These are phyloP conservation scores for Pseudorasbora parva DNA, from an alignment of 2,113 vertebrate species.

Conservation along the genomic window DNA sequence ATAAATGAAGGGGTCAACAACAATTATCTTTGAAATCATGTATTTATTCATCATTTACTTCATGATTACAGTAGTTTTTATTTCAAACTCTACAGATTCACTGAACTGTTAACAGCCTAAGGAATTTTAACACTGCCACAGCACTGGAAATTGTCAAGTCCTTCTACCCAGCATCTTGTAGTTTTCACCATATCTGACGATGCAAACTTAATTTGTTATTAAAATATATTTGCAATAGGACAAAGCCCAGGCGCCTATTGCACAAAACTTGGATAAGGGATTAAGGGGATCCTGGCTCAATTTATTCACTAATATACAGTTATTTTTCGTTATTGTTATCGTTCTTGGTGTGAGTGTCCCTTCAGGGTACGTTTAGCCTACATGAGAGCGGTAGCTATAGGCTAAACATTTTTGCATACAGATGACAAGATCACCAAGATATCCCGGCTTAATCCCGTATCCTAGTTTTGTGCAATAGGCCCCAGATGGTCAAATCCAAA, in stretches of 20 bases:
- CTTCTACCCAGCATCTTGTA: neutral
- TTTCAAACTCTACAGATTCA: constrained; percentile 45
- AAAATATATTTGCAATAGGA: neutral
- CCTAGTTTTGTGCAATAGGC: no score
- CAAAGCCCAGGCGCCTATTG: no score
- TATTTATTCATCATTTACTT: constrained; percentile 51
- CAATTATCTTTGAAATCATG: constrained; percentile 26
- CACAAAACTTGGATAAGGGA: no score
- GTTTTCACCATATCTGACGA: neutral
- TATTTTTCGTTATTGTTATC: no score
- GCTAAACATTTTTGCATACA: no score
- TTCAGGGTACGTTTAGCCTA: no score
- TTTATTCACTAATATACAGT: no score
- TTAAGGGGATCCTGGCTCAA: no score
- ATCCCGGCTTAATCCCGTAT: no score
- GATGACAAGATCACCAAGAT: no score
- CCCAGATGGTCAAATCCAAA: neutral
- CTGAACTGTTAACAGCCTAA: constrained; percentile 45
- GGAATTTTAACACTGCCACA: constrained; percentile 29
- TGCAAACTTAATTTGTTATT: neutral
- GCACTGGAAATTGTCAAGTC: constrained; percentile 1
- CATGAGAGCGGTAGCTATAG: no score
- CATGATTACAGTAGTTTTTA: constrained; percentile 44
- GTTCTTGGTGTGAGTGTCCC: no score
- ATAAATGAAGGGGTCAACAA: neutral